phyloP scores from a whole-genome alignment of 2,113 vertebrate genomes.

The Meles meles region DNA sequence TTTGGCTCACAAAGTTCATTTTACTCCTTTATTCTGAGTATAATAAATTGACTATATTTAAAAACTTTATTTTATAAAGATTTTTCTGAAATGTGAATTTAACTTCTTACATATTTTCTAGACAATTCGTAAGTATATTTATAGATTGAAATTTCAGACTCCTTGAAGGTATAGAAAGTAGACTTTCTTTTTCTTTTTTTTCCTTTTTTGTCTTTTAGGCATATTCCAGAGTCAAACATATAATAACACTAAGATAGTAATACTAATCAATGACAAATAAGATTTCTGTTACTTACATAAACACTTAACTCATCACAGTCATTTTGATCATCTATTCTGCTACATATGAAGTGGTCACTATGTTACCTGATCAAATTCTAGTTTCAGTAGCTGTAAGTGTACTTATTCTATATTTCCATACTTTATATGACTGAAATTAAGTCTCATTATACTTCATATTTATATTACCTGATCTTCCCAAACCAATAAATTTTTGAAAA shows the following conservation, averaged over 20 bases:
- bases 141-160: background rate
- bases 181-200: background rate
- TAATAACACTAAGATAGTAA: background rate
- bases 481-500: background rate
- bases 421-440: background rate
- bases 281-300: background rate
- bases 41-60: background rate
- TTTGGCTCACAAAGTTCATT: background rate
- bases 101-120: background rate
- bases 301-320: background rate
- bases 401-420: background rate
- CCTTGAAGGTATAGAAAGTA: background rate
- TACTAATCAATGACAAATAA: background rate
- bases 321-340: background rate
- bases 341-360: background rate
- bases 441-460: background rate
- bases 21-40: background rate
- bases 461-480: background rate
- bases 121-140: background rate
- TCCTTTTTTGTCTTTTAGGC: background rate
- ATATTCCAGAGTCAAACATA: background rate
- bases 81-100: background rate
- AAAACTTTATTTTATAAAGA: background rate
- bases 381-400: background rate
- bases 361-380: background rate